Evolutionary conservation across 2,797 vertebrate genomes (phyloP).

Genomic region (Pseudochirops corinnae): DNA sequence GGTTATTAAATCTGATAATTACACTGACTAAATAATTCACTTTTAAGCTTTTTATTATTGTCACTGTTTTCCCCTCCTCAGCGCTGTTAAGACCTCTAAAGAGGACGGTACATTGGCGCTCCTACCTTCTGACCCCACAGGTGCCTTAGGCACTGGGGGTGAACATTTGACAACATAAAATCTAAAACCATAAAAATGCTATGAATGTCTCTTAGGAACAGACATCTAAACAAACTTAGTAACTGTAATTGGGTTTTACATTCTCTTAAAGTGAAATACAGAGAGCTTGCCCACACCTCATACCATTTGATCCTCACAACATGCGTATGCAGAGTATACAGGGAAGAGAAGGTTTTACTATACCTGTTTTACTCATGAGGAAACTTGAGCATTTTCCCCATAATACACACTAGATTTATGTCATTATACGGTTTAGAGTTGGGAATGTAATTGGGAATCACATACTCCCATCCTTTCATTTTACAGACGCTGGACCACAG

Average conservation of each 20-base stretch:
- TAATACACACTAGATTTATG: neutral
- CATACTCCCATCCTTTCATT: neutral
- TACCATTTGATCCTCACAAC: neutral
- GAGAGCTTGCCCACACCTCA: neutral
- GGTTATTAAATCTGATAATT: neutral
- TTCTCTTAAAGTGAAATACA: neutral
- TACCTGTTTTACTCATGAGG: neutral
- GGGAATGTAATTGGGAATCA: neutral
- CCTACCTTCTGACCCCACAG: neutral
- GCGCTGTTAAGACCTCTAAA: neutral
- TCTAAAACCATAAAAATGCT: neutral
- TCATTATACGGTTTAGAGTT: neutral
- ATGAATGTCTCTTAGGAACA: neutral
- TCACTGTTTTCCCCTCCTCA: neutral
- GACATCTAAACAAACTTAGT: neutral
- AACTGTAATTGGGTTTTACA: neutral
- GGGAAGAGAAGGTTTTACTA: neutral
- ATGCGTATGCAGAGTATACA: neutral
- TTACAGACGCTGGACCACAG: neutral
- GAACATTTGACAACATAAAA: neutral
- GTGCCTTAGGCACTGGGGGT: neutral
- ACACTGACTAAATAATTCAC: neutral
- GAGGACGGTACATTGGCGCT: neutral
- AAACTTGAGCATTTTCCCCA: neutral
- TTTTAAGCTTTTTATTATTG: neutral